phyloP scores from a whole-genome alignment of 1,140 invertebrate genomes.

The Condylostylus longicornis region DNA sequence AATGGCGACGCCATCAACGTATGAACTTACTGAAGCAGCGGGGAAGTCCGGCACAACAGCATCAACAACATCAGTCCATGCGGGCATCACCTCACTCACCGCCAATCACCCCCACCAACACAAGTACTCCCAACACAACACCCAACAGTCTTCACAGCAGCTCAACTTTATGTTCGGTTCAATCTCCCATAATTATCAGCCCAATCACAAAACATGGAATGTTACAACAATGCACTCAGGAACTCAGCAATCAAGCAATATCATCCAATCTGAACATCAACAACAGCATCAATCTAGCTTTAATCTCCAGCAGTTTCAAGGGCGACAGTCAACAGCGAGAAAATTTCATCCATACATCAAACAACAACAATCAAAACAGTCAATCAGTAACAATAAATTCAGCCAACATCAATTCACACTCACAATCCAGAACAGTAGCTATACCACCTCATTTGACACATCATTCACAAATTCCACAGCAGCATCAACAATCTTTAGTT shows the following conservation, averaged over 20 bases:
- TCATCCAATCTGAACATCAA: background rate
- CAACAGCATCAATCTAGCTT: constrained; percentile 3
- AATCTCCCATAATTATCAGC: constrained; percentile 1
- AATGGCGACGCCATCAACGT: constrained; percentile 88
- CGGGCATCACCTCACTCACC: constrained; percentile 5
- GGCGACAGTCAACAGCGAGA: background rate
- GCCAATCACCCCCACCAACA: background rate
- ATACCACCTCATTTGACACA: constrained; percentile 4
- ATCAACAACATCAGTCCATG: constrained; percentile 8
- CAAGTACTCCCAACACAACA: constrained; percentile 15
- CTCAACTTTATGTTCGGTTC: background rate
- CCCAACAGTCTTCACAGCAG: constrained; percentile 1
- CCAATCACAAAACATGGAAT: constrained; percentile 3
- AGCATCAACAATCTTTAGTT: constrained; percentile 1
- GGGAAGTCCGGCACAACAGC: constrained; percentile 13
- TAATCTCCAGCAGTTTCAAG: constrained; percentile 1
- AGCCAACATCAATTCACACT: background rate
- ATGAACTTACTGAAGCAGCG: constrained; percentile 79
- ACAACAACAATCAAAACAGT: constrained; percentile 1
- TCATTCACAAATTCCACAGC: constrained; percentile 17
- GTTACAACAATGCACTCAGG: constrained; percentile 13
- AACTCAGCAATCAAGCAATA: constrained; percentile 4
- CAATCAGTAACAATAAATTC: background rate
- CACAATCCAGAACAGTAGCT: constrained; percentile 19
- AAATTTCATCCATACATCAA: background rate